Base-by-base conservation (phyloP, 2,113 vertebrate genomes). In the Stigmatopora nigra region DNA sequence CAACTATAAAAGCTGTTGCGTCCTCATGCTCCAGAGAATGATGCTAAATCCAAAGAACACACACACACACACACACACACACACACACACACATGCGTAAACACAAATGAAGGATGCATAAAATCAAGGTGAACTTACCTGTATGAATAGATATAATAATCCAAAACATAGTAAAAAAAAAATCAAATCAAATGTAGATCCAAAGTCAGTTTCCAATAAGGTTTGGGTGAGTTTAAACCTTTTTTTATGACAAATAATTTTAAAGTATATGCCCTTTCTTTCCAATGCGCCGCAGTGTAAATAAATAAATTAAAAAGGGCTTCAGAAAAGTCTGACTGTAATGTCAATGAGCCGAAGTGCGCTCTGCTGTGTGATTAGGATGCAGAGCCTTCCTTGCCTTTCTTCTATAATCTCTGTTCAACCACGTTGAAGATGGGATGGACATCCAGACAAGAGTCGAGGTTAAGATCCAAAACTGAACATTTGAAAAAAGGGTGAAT, bases 261-360 rank as follows among this genome's bases (percentile, higher is more conserved):
- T n/a, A 44, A 61, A 2, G 15, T 35, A 22, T 6, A 49, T 49
- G 45, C 61, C 46, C 10, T 63, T 63, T 49, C 3, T 25, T 19
- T 61, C 65, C 87, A 78, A 81, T 61, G 84, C 79, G 75, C 81
- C 80, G 78, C 78, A 75, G 77, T 71, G 76, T 63, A 72, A 73
- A 86, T 66, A 60, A 60, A 75, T 74, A 77, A 48, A 63, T 47
- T n/a, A 47, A 46, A 86, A 89, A 89, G 84, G 86, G 88, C 84
- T 89, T 85, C 85, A 78, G 81, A 87, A 90, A 91, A 91, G 89
- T 89, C 76, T 89, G 90, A 86, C 86, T 86, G 88, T 83, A 88
- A 88, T 89, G 87, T 87, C 85, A 89, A 89, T 89, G 86, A 90
- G 88, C 76, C 75, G 69, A 82, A 86, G 87, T 86, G 81, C 82